phyloP scores from a whole-genome alignment of 2,888 invertebrate genomes.

The Tanytarsus gracilentus region DNA sequence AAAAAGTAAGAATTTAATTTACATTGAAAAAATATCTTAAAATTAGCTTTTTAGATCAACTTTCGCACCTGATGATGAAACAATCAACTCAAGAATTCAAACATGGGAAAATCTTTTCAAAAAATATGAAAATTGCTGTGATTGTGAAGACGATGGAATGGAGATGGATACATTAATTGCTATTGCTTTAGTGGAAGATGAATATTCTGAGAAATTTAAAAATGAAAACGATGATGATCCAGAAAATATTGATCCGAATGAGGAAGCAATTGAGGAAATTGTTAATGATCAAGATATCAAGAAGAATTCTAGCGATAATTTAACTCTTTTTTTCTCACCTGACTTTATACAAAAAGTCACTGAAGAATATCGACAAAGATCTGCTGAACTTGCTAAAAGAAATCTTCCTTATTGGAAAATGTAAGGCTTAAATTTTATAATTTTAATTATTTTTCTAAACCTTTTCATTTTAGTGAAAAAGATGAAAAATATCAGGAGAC shows the following conservation, averaged over 20 bases:
- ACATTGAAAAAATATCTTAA: not conserved
- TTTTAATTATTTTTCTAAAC: too few relatives aligned
- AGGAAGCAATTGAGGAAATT: not conserved
- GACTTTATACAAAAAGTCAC: not conserved
- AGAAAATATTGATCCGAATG: not conserved
- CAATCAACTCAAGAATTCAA: not conserved
- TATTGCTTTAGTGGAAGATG: not conserved
- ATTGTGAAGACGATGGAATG: not conserved
- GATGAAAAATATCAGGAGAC: too few relatives aligned
- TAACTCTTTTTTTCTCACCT: not conserved
- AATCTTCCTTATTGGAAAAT: not conserved
- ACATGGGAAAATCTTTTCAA: not conserved
- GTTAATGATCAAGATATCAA: not conserved
- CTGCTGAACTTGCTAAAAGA: not conserved
- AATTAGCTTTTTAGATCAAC: not conserved
- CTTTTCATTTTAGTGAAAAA: too few relatives aligned
- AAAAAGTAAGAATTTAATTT: too few relatives aligned
- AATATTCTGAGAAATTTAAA: not conserved
- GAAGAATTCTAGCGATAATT: not conserved
- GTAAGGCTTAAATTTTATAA: too few relatives aligned
- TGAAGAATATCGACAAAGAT: not conserved
- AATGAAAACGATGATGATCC: not conserved
- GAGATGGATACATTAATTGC: not conserved
- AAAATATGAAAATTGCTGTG: not conserved
- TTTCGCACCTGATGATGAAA: not conserved